phyloP scores from a whole-genome alignment of 1,140 invertebrate species.

The Drosophila nikananu region DNA sequence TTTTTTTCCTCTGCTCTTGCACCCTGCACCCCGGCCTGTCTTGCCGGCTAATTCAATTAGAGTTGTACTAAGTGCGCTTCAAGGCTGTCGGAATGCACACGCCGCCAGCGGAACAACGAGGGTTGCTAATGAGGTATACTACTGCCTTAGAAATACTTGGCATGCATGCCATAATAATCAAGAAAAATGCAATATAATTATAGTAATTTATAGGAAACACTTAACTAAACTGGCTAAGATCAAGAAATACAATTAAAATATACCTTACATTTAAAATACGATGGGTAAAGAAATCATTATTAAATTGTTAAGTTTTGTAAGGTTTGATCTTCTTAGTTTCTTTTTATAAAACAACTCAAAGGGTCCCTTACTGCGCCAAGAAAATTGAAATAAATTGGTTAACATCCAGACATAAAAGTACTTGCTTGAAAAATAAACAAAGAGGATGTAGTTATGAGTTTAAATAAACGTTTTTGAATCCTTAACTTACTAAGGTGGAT shows the following conservation, averaged over 20 bases:
- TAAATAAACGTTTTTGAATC: too few relatives aligned
- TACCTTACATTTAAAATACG: fast-evolving
- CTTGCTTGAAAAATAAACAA: too few relatives aligned
- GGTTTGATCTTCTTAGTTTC: not conserved
- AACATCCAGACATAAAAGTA: not conserved
- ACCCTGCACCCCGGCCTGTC: conserved; percentile 5
- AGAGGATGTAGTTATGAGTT: too few relatives aligned
- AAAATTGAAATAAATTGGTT: too few relatives aligned
- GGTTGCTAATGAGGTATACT: conserved; percentile 36
- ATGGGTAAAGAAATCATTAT: too few relatives aligned
- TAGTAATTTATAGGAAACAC: not conserved
- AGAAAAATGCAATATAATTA: not conserved
- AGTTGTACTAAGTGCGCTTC: conserved; percentile 75
- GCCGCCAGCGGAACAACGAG: conserved; percentile 33
- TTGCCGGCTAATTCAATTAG: conserved; percentile 78
- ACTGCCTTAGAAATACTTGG: not conserved
- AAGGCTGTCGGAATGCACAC: conserved; percentile 59
- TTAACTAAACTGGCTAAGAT: not conserved
- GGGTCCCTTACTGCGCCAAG: not conserved
- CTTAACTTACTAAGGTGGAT: too few relatives aligned
- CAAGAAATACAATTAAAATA: too few relatives aligned
- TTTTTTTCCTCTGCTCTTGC: conserved; percentile 31
- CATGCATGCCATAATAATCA: not conserved
- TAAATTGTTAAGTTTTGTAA: not conserved
- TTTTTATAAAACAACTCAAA: not conserved